Conservation (phyloP, 2,113 vertebrate species). For the Elephantulus edwardii region DNA sequence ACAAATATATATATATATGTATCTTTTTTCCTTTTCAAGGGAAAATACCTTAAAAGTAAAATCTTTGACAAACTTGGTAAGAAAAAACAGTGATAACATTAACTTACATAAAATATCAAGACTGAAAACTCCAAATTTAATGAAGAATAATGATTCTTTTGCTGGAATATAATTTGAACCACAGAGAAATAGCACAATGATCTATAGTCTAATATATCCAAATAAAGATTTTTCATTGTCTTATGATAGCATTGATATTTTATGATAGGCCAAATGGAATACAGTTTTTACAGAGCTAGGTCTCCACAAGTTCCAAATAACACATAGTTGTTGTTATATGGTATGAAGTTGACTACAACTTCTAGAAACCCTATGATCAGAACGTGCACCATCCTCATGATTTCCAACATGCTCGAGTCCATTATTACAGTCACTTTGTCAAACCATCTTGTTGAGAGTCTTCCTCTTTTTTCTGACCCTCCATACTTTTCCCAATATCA, state of each 20-base stretch:
- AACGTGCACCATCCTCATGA: too few species aligned
- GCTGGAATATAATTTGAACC: conserved; percentile 61
- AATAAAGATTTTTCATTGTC: conserved; percentile 61
- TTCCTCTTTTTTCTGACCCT: too few species aligned
- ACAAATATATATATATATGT: background rate
- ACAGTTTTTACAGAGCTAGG: conserved; percentile 25
- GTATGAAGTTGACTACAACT: too few species aligned
- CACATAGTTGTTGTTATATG: too few species aligned
- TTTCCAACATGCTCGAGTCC: too few species aligned
- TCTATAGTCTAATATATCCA: conserved; percentile 33
- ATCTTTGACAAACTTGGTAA: conserved; percentile 41
- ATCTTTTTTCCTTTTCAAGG: conserved; percentile 44
- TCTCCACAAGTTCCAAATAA: conserved; percentile 39
- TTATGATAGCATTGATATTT: conserved; percentile 38
- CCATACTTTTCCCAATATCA: too few species aligned
- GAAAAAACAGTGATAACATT: conserved; percentile 53
- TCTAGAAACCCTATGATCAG: too few species aligned
- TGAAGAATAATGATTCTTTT: conserved; percentile 65
- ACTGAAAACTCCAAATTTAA: conserved; percentile 54
- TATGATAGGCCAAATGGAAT: conserved; percentile 48
- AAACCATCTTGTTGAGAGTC: too few species aligned
- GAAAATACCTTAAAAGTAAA: background rate
- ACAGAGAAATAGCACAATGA: conserved; percentile 59
- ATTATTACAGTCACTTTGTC: too few species aligned
- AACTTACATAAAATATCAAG: conserved; percentile 70